phyloP scores from a whole-genome alignment of 23 tunicate species.

The Clavelina lepadiformis region DNA sequence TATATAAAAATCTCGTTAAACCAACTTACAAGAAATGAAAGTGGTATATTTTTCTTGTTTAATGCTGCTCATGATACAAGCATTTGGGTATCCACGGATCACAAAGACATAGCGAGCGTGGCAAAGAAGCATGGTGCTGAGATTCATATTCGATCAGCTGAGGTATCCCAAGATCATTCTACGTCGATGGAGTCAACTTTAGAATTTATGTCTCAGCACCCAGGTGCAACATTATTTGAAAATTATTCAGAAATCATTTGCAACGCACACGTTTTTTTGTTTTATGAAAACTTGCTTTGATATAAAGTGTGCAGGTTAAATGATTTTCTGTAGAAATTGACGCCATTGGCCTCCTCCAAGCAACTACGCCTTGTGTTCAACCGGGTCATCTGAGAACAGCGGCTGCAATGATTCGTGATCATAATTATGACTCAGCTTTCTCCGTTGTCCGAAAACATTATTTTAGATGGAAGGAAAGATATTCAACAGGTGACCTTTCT shows the following conservation, averaged over 20 bases:
- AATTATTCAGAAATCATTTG: not conserved
- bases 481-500: not conserved
- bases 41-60: not conserved
- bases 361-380: constrained; percentile 44
- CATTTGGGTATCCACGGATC: constrained; percentile 66
- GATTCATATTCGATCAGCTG: constrained; percentile 44
- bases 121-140: constrained; percentile 25
- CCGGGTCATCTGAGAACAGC: constrained; percentile 31
- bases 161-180: constrained; percentile 45
- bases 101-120: constrained; percentile 34
- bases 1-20: not conserved
- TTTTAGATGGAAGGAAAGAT: constrained; percentile 58
- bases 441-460: constrained; percentile 42
- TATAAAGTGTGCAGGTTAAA: too few relatives aligned
- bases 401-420: constrained; percentile 6
- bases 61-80: constrained; percentile 14
- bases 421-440: constrained; percentile 34
- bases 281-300: too few relatives aligned
- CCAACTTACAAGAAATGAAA: not conserved
- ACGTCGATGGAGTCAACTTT: constrained; percentile 31
- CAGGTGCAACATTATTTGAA: constrained; percentile 22
- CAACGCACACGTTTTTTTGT: too few relatives aligned
- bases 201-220: constrained; percentile 43
- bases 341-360: constrained; percentile 33
- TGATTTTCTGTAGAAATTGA: constrained; percentile 30